phyloP scores from a whole-genome alignment of 92 coral and sea anemone species.

The Anthopleura xanthogrammica region DNA sequence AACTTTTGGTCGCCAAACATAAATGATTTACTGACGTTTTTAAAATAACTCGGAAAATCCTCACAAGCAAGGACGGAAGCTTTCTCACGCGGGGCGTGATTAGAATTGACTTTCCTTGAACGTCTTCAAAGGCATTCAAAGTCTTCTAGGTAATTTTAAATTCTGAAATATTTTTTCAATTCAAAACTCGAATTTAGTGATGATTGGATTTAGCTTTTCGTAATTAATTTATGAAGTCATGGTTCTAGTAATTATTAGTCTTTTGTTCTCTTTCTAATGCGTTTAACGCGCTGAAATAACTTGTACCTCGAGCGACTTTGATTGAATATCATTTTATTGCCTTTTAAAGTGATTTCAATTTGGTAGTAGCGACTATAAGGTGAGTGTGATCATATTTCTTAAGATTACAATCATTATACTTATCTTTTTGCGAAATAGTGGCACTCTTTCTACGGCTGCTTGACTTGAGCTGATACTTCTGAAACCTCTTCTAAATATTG shows the following conservation, averaged over 20 bases:
- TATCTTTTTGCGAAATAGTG: background rate
- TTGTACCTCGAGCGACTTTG: background rate
- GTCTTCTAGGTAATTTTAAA: background rate
- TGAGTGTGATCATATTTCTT: background rate
- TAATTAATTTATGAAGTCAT: background rate
- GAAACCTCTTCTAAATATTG: too few species aligned
- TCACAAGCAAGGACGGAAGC: background rate
- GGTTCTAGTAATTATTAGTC: background rate
- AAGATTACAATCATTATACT: background rate
- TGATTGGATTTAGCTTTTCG: background rate
- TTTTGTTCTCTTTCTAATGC: background rate
- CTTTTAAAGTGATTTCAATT: background rate
- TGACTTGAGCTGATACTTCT: too few species aligned
- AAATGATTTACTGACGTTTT: slow-evolving; percentile 3
- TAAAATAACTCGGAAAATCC: background rate
- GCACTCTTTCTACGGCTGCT: background rate
- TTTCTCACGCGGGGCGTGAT: background rate
- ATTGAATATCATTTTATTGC: background rate
- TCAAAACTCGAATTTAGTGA: background rate
- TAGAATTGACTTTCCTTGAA: background rate
- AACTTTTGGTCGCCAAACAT: background rate
- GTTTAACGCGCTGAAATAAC: background rate
- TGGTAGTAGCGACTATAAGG: background rate
- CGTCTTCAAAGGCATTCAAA: background rate
- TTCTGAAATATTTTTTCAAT: background rate